Conservation (phyloP, 1,140 invertebrate species). For the Dryas iulia region DNA sequence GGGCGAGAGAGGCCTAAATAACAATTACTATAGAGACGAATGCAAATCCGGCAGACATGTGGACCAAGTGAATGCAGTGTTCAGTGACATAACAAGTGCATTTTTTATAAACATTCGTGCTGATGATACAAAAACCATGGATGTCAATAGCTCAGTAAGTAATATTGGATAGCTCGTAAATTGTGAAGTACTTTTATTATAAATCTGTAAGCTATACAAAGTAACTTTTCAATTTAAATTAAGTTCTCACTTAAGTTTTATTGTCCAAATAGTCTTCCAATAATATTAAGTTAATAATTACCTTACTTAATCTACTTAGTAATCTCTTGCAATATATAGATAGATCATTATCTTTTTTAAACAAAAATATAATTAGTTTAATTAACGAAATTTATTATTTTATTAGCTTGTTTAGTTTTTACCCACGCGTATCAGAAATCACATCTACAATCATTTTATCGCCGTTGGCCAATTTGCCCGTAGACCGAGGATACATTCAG, state of each 20-base stretch:
- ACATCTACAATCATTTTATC: slow-evolving; percentile 2
- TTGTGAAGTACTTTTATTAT: not conserved
- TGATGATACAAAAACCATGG: slow-evolving; percentile 60
- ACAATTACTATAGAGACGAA: slow-evolving; percentile 48
- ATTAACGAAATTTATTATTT: not conserved
- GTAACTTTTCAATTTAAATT: no score
- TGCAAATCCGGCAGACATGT: slow-evolving; percentile 59
- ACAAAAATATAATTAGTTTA: not conserved
- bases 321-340: not conserved
- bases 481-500: not conserved
- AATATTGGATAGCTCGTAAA: not conserved
- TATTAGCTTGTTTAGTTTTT: not conserved
- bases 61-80: slow-evolving; percentile 73
- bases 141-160: slow-evolving; percentile 70
- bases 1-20: slow-evolving; percentile 75
- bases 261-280: not conserved
- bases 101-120: slow-evolving; percentile 47
- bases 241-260: no score
- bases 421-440: slow-evolving; percentile 7
- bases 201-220: not conserved
- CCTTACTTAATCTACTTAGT: not conserved
- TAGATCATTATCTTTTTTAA: slow-evolving; percentile 8
- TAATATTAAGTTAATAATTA: no score
- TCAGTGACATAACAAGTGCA: slow-evolving; percentile 72
- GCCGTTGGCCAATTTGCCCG: not conserved